These are phyloP conservation scores for Acrobasis suavella DNA, from an alignment of 2,888 invertebrate genomes.

Conservation along the genomic window DNA sequence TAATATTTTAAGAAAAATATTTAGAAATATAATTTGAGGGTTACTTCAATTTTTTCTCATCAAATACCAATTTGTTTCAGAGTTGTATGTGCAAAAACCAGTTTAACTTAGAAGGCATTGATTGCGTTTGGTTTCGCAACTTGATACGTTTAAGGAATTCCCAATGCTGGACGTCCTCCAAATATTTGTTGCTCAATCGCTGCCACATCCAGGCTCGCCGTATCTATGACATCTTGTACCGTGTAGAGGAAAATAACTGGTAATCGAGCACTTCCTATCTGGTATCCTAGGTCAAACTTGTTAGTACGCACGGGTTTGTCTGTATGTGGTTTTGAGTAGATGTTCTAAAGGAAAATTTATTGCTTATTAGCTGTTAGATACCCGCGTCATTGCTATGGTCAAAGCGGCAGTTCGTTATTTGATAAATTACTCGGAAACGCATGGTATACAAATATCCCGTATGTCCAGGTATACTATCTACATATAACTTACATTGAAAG, in stretches of 20 bases:
- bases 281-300: slow-evolving; percentile 72
- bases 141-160: slow-evolving; percentile 4
- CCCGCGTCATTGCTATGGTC: too few species aligned
- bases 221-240: slow-evolving; percentile 42
- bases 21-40: too few species aligned
- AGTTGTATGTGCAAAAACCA: slow-evolving; percentile 3
- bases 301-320: slow-evolving; percentile 42
- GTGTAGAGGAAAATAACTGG: slow-evolving; percentile 69
- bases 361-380: background rate
- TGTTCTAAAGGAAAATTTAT: background rate
- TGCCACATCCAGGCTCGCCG: slow-evolving; percentile 24
- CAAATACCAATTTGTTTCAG: background rate
- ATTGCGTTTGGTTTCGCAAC: slow-evolving; percentile 13
- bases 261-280: slow-evolving; percentile 72
- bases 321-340: background rate
- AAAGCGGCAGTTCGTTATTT: too few species aligned
- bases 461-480: too few species aligned
- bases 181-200: background rate
- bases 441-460: too few species aligned
- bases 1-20: too few species aligned
- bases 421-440: too few species aligned
- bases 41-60: background rate
- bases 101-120: slow-evolving; percentile 3
- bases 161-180: slow-evolving; percentile 7
- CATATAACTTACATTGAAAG: too few species aligned